Conservation (phyloP, 2,888 invertebrate species). For the Oxycera nigricornis region DNA sequence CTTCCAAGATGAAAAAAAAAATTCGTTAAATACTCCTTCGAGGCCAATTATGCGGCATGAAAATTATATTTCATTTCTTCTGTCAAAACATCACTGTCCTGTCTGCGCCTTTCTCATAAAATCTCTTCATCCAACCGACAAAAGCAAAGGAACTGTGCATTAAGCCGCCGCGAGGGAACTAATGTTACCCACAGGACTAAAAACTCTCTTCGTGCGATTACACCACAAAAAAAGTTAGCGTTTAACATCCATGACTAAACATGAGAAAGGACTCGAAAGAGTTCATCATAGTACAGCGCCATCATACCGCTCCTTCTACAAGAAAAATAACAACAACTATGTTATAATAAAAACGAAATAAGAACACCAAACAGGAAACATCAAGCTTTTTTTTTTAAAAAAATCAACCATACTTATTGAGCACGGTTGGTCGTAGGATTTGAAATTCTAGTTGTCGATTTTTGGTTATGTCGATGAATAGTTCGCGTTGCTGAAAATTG, state of each 20-base stretch:
- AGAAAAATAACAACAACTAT: no score
- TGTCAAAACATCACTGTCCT: not conserved
- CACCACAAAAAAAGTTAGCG: not conserved
- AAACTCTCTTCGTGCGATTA: not conserved
- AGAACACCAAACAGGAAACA: no score
- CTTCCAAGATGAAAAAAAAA: slow-evolving; percentile 14
- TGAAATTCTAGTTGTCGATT: no score
- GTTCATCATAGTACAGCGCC: not conserved
- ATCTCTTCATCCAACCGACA: not conserved
- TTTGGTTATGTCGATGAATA: no score
- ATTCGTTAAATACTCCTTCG: not conserved
- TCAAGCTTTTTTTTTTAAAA: no score
- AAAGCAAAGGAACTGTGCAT: not conserved
- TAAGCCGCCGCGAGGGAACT: not conserved
- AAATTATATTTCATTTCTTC: not conserved
- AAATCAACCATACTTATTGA: no score
- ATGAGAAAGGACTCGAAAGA: not conserved
- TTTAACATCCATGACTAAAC: no score
- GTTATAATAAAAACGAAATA: no score
- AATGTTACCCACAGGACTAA: slow-evolving; percentile 5
- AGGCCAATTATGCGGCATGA: not conserved
- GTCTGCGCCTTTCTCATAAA: not conserved
- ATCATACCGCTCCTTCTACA: no score
- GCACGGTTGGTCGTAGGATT: no score
- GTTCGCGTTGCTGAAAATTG: no score